Evolutionary conservation across 2,113 vertebrate species (phyloP).

Genomic region (Mus spicilegus): DNA sequence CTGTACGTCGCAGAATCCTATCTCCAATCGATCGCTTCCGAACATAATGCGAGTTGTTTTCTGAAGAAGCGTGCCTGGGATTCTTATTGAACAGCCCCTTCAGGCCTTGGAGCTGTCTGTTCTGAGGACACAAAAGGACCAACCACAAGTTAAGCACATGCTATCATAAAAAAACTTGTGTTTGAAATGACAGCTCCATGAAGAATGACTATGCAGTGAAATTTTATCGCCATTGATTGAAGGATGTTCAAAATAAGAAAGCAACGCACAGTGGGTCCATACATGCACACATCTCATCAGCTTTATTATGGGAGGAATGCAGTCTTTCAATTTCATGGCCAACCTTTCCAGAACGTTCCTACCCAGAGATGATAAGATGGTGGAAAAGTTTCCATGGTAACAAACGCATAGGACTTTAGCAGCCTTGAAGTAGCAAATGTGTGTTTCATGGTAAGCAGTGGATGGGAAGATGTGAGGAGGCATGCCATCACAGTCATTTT

Average conservation of each 20-base stretch:
- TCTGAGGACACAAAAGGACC: constrained; percentile 85
- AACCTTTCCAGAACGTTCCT: constrained; percentile 65
- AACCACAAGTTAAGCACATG: neutral
- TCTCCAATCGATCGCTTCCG: constrained; percentile 95
- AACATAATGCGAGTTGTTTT: constrained; percentile 85
- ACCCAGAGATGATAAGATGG: constrained; percentile 68
- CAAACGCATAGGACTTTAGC: constrained; percentile 65
- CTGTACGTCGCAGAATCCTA: constrained; percentile 94
- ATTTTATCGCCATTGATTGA: constrained; percentile 68
- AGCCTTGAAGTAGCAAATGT: constrained; percentile 76
- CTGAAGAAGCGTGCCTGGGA: constrained; percentile 89
- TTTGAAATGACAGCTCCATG: constrained; percentile 43
- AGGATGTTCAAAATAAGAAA: constrained; percentile 61
- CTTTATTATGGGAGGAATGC: constrained; percentile 72
- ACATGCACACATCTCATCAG: constrained; percentile 78
- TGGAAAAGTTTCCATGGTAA: constrained; percentile 58
- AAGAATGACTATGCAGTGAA: constrained; percentile 54
- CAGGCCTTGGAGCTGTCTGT: constrained; percentile 94
- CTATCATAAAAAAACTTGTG: neutral
- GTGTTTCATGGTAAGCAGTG: constrained; percentile 74
- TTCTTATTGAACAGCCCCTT: constrained; percentile 94
- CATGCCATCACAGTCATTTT: constrained; percentile 80
- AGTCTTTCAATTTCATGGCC: constrained; percentile 63
- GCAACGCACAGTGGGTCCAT: constrained; percentile 62
- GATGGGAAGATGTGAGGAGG: constrained; percentile 75